Percentiles rank a stretch among this genome's conserved stretches.
These are phyloP conservation scores for Dynastes hyllus DNA, from an alignment of 2,888 invertebrate species.

Conservation along the genomic window DNA sequence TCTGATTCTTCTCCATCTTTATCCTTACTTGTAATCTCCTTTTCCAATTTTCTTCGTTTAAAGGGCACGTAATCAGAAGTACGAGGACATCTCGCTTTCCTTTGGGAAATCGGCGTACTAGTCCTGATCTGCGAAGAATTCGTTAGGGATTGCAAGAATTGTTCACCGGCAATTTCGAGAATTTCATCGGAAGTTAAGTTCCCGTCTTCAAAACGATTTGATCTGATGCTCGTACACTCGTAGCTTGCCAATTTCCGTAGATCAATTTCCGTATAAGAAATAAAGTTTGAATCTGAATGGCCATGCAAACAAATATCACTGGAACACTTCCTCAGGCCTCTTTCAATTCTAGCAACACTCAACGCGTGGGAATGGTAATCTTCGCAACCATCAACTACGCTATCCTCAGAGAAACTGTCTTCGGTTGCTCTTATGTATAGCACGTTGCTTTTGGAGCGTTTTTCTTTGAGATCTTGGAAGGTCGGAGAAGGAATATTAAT, in stretches of 20 bases:
- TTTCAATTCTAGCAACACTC: constrained; percentile 56
- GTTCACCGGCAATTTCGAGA: constrained; percentile 59
- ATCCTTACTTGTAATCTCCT: not conserved
- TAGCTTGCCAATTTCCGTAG: constrained; percentile 46
- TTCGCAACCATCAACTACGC: constrained; percentile 54
- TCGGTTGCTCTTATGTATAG: not conserved
- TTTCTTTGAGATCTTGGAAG: constrained; percentile 24
- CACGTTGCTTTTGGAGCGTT: constrained; percentile 36
- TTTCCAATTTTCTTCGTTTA: constrained; percentile 59
- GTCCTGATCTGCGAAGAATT: constrained; percentile 22
- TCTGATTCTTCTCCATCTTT: not conserved
- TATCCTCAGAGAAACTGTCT: constrained; percentile 54
- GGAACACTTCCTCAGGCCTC: constrained; percentile 55
- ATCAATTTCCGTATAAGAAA: constrained; percentile 47
- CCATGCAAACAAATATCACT: constrained; percentile 55
- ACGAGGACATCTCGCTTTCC: constrained; percentile 22
- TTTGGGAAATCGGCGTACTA: constrained; percentile 37
- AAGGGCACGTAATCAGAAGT: constrained; percentile 56
- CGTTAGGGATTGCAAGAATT: constrained; percentile 51
- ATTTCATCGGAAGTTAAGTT: constrained; percentile 55
- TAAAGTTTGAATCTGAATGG: constrained; percentile 38
- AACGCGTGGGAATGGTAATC: constrained; percentile 55
- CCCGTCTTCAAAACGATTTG: constrained; percentile 37
- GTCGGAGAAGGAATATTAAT: not conserved
- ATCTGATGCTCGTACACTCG: constrained; percentile 34